phyloP scores from a whole-genome alignment of 1,140 invertebrate species.

The Zaprionus lachaisei region DNA sequence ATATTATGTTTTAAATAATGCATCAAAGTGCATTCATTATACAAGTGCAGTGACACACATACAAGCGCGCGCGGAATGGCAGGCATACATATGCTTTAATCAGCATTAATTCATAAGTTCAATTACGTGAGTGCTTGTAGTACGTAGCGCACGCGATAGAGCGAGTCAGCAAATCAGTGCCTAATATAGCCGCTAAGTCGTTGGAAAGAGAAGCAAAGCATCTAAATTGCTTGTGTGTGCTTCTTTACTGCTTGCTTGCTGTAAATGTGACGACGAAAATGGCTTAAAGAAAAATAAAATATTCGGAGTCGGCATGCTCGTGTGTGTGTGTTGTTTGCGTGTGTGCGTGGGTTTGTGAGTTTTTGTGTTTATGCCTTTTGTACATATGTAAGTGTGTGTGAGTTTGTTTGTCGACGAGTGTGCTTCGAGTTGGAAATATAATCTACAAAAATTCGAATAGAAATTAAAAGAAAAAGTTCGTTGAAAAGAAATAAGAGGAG shows the following conservation, averaged over 20 bases:
- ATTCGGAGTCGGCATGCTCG: slow-evolving; percentile 38
- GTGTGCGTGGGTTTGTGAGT: slow-evolving; percentile 18
- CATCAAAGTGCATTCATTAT: slow-evolving; percentile 48
- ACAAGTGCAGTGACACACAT: slow-evolving; percentile 48
- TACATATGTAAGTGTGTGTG: slow-evolving; percentile 11
- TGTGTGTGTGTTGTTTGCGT: slow-evolving; percentile 21
- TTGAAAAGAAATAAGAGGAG: slow-evolving; percentile 25
- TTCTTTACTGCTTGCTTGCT: slow-evolving; percentile 38
- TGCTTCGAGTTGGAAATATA: slow-evolving; percentile 38
- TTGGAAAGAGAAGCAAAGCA: slow-evolving; percentile 56
- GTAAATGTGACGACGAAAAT: slow-evolving; percentile 77
- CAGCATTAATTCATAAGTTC: slow-evolving; percentile 46
- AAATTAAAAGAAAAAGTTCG: slow-evolving; percentile 27
- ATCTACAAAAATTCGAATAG: slow-evolving; percentile 44
- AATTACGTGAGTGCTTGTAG: slow-evolving; percentile 70
- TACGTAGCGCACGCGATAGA: slow-evolving; percentile 62
- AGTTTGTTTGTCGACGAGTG: slow-evolving; percentile 13
- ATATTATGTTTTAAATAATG: slow-evolving; percentile 40
- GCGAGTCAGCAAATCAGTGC: slow-evolving; percentile 70
- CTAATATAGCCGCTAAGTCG: slow-evolving; percentile 33
- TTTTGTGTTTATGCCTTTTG: slow-evolving; percentile 14
- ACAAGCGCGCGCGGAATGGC: slow-evolving; percentile 37
- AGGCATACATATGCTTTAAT: slow-evolving; percentile 40
- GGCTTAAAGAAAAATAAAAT: slow-evolving; percentile 67
- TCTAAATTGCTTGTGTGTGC: slow-evolving; percentile 60